Conservation (phyloP, 2,888 invertebrate species). For the Mycalesis mineus region DNA sequence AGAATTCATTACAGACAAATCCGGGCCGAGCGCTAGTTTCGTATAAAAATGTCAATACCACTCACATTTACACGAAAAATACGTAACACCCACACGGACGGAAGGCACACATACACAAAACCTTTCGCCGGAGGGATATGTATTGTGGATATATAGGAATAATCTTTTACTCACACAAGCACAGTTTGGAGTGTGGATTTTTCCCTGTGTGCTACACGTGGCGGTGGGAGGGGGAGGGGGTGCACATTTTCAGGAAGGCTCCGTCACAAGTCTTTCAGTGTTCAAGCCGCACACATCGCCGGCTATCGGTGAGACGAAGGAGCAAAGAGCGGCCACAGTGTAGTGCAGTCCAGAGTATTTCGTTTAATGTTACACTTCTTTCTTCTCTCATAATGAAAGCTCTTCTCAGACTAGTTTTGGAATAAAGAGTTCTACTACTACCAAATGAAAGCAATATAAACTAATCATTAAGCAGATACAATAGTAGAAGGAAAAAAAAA, state of each 20-base stretch:
- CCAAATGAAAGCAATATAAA: no score
- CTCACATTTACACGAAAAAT: constrained; percentile 45
- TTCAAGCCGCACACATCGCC: constrained; percentile 73
- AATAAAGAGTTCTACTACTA: no score
- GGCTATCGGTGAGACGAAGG: constrained; percentile 75
- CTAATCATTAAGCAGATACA: no score
- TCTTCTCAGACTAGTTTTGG: no score
- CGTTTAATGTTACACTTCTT: no score
- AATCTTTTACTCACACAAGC: constrained; percentile 52
- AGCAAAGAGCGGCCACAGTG: constrained; percentile 63
- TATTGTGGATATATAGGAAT: constrained; percentile 55
- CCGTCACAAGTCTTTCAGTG: constrained; percentile 76
- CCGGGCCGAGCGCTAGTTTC: constrained; percentile 49
- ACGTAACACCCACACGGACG: constrained; percentile 42
- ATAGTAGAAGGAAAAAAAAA: no score
- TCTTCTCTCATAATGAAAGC: no score
- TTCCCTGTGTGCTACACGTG: constrained; percentile 42
- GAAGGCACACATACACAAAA: constrained; percentile 38
- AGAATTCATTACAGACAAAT: constrained; percentile 31
- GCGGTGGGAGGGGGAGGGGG: constrained; percentile 43
- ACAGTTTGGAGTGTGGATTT: constrained; percentile 44
- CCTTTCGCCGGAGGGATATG: constrained; percentile 18
- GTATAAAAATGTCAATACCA: constrained; percentile 76
- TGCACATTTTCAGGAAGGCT: constrained; percentile 76
- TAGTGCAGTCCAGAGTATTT: constrained; percentile 32